Evolutionary conservation across 2,797 vertebrate species (phyloP), one percentile per base, ranked within the genome.

Genomic region (Hippocampus kuda): DNA sequence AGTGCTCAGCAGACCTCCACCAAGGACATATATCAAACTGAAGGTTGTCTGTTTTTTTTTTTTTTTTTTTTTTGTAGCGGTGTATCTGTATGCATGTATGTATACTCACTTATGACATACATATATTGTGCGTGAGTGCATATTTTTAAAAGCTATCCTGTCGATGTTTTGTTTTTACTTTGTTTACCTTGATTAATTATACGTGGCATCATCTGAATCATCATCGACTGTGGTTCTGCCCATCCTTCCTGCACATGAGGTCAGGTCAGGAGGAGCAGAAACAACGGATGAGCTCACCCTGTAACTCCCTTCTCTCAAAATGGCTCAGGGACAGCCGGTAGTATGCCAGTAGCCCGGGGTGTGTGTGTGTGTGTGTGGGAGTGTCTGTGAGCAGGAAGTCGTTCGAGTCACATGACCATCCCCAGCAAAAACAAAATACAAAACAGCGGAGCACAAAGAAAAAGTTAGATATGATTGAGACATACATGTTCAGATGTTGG

Each of bases 181-280:
- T 16, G 46, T 48, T 16, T 48, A 13, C 15, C 46, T 48, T 48
- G 46, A 16, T 16, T 48, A 48, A 48, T 16, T 16, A 13, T 24
- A 56, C 53, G 24, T 56, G n/a, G 12, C n/a, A 26, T 24, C n/a
- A 56, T 12, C 53, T 10, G 49, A 51, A 51, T 22, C 79, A 69
- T 67, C 71, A 71, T 79, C 77, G 75, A 79, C 72, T 70, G 74
- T 80, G 63, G 86, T 86, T 85, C 87, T 83, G 78, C 88, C 87
- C 85, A 89, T 90, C 87, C 88, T 90, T 90, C 87, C 88, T 87
- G 87, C 76, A 84, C 76, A 77, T 85, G 82, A 88, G 78, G 83
- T 88, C 86, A 85, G 57, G 61, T 72, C 73, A 81, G 67, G 72
- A 72, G 62, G 74, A 81, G 67, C 71, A 82, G 83, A 24, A 87